Evolutionary conservation across 2,888 invertebrate genomes (phyloP).

Genomic region (Diarsia brunnea): DNA sequence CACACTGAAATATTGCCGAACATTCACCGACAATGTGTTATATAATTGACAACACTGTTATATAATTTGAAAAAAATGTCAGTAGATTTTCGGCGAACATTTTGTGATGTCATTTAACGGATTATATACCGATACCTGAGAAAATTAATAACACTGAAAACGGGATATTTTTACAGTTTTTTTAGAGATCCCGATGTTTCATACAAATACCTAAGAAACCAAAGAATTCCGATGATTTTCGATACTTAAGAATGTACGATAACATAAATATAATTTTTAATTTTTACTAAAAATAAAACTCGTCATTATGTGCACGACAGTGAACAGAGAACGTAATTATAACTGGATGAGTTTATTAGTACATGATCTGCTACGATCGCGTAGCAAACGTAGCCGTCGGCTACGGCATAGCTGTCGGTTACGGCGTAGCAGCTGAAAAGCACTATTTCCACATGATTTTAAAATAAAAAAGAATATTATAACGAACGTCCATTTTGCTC

Average conservation of each 20-base stretch:
- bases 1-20: constrained; percentile 30
- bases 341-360: not conserved
- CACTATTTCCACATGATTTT: not conserved
- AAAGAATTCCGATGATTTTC: no score
- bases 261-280: not conserved
- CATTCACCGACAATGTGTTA: not conserved
- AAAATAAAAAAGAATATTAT: constrained; percentile 4
- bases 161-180: no score
- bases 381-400: constrained; percentile 16
- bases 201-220: no score
- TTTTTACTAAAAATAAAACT: not conserved
- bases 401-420: constrained; percentile 41
- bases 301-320: not conserved
- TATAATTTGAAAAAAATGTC: not conserved
- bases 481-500: not conserved
- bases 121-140: not conserved
- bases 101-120: not conserved
- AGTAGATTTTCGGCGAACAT: not conserved
- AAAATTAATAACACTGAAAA: not conserved
- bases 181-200: no score
- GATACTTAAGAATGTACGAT: not conserved
- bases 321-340: not conserved
- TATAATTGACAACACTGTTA: not conserved
- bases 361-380: not conserved
- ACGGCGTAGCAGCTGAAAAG: not conserved